Percentiles rank a stretch among this genome's conserved stretches.
These are phyloP conservation scores for Cerceris ruficornis DNA, from an alignment of 2,888 invertebrate genomes.

Conservation along the genomic window DNA sequence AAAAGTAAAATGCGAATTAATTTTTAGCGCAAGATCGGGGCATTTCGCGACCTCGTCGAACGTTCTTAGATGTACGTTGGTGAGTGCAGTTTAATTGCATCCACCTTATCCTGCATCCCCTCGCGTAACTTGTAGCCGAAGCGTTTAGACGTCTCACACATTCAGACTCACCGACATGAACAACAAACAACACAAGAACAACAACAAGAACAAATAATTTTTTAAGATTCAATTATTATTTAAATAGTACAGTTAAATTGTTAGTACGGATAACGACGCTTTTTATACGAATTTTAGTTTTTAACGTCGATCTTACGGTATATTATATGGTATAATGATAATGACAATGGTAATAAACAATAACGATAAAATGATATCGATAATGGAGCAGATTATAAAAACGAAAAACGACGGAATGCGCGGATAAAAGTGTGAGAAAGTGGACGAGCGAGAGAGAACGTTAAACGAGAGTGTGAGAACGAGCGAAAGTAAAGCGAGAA, in stretches of 20 bases:
- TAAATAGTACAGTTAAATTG: constrained; percentile 76
- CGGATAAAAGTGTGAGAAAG: constrained; percentile 16
- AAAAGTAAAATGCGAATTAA: neutral
- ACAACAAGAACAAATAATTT: constrained; percentile 74
- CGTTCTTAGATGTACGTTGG: constrained; percentile 42
- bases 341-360: constrained; percentile 71
- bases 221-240: constrained; percentile 78
- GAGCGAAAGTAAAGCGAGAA: constrained; percentile 20
- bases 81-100: constrained; percentile 35
- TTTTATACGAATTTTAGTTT: constrained; percentile 82
- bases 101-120: constrained; percentile 59
- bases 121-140: constrained; percentile 62
- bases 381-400: constrained; percentile 58
- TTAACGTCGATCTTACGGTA: constrained; percentile 78
- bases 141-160: constrained; percentile 66
- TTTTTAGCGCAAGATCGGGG: constrained; percentile 58
- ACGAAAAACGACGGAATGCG: constrained; percentile 32
- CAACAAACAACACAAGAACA: constrained; percentile 34
- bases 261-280: constrained; percentile 80
- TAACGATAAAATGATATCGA: constrained; percentile 72
- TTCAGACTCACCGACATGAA: constrained; percentile 56
- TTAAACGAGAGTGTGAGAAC: constrained; percentile 33
- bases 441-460: constrained; percentile 15
- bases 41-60: constrained; percentile 64
- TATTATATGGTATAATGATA: constrained; percentile 74